phyloP scores from a whole-genome alignment of 2,797 vertebrate species.

The Delichon dasypus region DNA sequence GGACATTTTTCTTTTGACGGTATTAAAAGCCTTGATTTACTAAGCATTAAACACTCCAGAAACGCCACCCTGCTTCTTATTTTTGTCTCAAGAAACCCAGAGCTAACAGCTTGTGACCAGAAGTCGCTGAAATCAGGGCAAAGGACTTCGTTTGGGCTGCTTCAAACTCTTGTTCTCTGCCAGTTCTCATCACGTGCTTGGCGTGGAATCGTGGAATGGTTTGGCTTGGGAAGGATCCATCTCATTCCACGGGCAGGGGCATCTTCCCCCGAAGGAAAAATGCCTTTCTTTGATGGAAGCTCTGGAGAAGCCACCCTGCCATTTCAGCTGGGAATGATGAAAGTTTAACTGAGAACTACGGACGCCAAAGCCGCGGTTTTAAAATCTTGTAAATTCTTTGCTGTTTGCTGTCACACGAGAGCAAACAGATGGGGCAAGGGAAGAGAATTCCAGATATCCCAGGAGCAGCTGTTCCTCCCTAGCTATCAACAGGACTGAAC shows the following conservation, averaged over 20 bases:
- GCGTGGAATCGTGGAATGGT: neutral
- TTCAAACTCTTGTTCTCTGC: neutral
- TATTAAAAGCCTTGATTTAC: neutral
- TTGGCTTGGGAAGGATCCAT: neutral
- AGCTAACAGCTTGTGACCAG: neutral
- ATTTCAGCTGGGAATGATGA: neutral
- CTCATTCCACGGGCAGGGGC: neutral
- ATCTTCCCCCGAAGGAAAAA: neutral
- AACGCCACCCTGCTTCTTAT: neutral
- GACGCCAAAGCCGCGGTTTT: neutral
- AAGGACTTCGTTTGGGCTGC: neutral
- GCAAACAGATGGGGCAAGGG: neutral
- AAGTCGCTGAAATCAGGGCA: neutral
- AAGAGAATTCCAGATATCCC: neutral
- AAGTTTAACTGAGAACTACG: neutral
- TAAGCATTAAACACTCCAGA: neutral
- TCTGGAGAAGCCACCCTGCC: neutral
- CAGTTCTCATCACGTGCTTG: neutral
- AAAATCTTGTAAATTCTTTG: neutral
- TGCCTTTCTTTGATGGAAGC: neutral
- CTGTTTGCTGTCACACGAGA: neutral
- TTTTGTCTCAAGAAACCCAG: neutral
- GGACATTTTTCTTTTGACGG: fast-evolving
- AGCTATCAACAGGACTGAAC: neutral
- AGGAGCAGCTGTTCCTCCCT: neutral